phyloP scores from a whole-genome alignment of 2,888 invertebrate genomes.

The Proisotoma minuta region DNA sequence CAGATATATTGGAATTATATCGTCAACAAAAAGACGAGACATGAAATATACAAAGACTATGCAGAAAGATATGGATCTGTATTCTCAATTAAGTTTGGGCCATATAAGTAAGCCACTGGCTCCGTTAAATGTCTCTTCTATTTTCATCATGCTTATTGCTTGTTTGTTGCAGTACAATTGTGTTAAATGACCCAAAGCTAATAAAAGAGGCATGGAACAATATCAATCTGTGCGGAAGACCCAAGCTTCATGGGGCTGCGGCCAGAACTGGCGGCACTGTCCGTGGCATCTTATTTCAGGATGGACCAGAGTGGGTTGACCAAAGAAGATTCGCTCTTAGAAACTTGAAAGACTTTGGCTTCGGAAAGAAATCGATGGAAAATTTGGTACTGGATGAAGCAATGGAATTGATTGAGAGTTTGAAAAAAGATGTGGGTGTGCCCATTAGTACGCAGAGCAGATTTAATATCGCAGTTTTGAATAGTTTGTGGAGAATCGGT shows the following conservation, averaged over 20 bases:
- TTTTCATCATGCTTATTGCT: neutral
- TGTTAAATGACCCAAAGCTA: conserved; percentile 29
- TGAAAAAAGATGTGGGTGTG: conserved; percentile 21
- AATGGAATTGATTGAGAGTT: conserved; percentile 24
- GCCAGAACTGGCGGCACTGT: conserved; percentile 28
- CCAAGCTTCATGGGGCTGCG: conserved; percentile 26
- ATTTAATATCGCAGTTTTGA: conserved; percentile 41
- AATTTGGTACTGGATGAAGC: conserved; percentile 38
- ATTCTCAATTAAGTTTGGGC: conserved; percentile 21
- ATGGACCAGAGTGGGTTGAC: conserved; percentile 39
- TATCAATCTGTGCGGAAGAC: conserved; percentile 24
- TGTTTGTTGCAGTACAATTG: conserved; percentile 20
- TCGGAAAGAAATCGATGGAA: conserved; percentile 41
- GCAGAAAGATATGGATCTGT: conserved; percentile 27
- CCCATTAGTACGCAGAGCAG: conserved; percentile 36
- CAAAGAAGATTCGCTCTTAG: conserved; percentile 39
- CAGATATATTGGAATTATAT: conserved; percentile 20
- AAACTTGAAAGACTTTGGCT: conserved; percentile 36
- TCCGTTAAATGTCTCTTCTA: too few relatives aligned
- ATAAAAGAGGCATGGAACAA: conserved; percentile 34
- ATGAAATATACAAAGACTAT: conserved; percentile 12
- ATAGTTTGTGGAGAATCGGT: conserved; percentile 40
- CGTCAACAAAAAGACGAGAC: neutral
- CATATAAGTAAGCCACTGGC: conserved; percentile 24
- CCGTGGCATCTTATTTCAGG: conserved; percentile 38